phyloP scores from a whole-genome alignment of 2,113 vertebrate genomes.

The Pongo pygmaeus region DNA sequence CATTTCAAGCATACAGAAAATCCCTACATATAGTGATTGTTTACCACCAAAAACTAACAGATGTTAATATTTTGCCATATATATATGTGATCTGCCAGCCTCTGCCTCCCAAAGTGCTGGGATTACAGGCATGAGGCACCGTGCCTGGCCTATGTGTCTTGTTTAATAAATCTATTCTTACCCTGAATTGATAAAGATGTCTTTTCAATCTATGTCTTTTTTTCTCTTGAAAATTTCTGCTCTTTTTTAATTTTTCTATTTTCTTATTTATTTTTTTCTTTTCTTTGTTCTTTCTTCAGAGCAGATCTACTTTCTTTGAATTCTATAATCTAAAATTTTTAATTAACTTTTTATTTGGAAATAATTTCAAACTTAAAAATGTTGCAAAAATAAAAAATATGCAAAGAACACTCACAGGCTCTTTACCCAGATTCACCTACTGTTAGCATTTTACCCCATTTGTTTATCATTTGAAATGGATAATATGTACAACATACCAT shows the following conservation, averaged over 20 bases:
- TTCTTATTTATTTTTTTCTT: not conserved
- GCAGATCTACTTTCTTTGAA: too few species aligned
- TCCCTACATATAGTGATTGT: not conserved
- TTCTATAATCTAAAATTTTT: not conserved
- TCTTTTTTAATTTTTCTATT: not conserved
- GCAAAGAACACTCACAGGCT: not conserved
- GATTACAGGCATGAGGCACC: not conserved
- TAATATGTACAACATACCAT: not conserved
- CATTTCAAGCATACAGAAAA: not conserved
- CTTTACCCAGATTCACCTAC: not conserved
- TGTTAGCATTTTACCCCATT: not conserved
- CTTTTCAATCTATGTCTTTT: not conserved
- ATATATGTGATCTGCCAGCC: not conserved
- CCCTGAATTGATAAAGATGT: not conserved
- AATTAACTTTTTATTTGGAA: not conserved
- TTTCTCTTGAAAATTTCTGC: too few species aligned
- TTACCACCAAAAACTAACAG: not conserved
- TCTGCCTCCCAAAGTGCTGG: not conserved
- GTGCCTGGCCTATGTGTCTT: not conserved
- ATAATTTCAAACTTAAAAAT: conserved; percentile 18
- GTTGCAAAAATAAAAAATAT: conserved; percentile 13
- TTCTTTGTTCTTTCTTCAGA: too few species aligned
- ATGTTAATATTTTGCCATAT: not conserved
- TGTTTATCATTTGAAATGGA: not conserved
- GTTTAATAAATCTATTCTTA: not conserved